Base-by-base conservation (phyloP, 1,140 invertebrate genomes). In the Cyphomyrmex costatus region DNA sequence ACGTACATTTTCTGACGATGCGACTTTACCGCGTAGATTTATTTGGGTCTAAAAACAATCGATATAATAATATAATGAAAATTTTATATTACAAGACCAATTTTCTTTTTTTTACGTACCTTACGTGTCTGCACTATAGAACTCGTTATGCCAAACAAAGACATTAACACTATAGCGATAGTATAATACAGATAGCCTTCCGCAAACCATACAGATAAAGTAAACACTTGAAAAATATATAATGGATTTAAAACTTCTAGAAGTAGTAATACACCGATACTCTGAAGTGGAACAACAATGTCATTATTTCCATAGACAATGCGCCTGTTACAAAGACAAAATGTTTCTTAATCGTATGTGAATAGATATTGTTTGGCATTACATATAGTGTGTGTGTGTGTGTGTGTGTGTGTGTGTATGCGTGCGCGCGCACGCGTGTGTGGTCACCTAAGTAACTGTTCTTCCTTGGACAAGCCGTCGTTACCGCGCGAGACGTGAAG, bases 211-310 rank as follows among this genome's bases (percentile, higher is more conserved):
- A 98, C 96, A 3, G 96, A 94, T 14, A 98, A 96, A 10, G 98
- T 98, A 93, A 98, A 98, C 61, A 98, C 94, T 97, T 99, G 98
- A 94, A 99, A 99, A 66, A 99, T 97, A 94, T 99, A 99, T 95
- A 99, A 99, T 0, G 99, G 99, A 93, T 99, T 99, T 65, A 99
- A 96, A 30, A 98, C 96, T 95, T 98, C 98, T 16, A 98, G 93
- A 16, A 98, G 93, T 0, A 98, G 94, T 8, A 98, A 94, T 4
- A 96, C 96, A 70, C 96, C 92, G 33, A 98, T 95, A 70, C 96
- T 96, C 88, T 97, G 96, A 2, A 98, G 96, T 4, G 97, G 97
- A 3, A 98, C 97, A 63, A 96, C 96, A 87, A 98, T 98, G 91
- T 97, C 96, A 92, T 98, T 98, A 36, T 95, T 95, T 8, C 98